Evolutionary conservation across 2,113 vertebrate genomes (phyloP).

Genomic region (Cochlearius cochlearius): DNA sequence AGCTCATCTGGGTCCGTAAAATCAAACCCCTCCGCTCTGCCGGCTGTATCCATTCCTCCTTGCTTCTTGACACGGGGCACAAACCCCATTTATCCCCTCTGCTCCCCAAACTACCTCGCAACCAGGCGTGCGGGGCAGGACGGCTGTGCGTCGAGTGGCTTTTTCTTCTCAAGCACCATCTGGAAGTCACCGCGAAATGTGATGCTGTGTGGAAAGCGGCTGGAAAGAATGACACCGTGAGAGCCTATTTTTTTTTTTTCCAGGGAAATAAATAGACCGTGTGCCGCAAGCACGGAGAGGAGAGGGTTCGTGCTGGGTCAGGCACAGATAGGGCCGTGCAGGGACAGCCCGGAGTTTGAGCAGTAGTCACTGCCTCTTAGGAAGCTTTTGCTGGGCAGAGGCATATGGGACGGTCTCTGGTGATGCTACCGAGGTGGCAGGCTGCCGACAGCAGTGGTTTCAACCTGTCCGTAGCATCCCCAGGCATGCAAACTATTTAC

Average conservation of each 20-base stretch:
- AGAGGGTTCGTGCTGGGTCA: background rate
- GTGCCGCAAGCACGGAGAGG: background rate
- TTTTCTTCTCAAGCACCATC: conserved; percentile 22
- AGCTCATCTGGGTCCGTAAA: background rate
- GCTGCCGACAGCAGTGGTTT: background rate
- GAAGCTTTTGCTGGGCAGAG: background rate
- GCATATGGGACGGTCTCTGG: background rate
- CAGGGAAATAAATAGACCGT: conserved; percentile 68
- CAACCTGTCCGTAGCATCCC: background rate
- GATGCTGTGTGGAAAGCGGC: conserved; percentile 61
- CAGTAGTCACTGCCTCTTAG: background rate
- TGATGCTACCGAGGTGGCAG: background rate
- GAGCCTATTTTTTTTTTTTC: conserved; percentile 49
- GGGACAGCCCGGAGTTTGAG: background rate
- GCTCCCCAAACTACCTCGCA: background rate
- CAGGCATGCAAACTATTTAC: background rate
- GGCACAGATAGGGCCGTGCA: conserved; percentile 51
- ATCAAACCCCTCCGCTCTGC: background rate
- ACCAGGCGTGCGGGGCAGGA: background rate
- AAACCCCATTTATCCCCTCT: background rate
- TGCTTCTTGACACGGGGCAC: background rate
- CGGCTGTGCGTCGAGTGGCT: background rate
- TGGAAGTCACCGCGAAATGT: conserved; percentile 66
- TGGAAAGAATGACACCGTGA: conserved; percentile 74
- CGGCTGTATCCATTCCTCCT: background rate